Percentiles rank a stretch among this genome's conserved stretches.
These are phyloP conservation scores for Rhopilema esculentum DNA, from an alignment of 30 jellyfish, hydroid and myxozoan genomes.

Conservation along the genomic window DNA sequence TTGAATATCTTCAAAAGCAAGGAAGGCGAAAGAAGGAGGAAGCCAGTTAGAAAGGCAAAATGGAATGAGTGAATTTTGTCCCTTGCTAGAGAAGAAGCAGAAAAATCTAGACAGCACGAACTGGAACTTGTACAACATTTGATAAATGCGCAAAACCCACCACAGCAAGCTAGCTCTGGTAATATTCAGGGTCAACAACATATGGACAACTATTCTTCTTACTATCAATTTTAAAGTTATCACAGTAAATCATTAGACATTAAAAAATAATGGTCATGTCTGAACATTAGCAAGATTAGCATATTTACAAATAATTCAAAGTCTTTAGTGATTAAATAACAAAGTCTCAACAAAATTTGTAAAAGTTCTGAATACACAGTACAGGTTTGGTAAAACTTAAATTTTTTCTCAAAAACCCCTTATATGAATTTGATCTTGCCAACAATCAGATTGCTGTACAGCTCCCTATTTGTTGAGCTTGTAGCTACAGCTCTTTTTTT, in stretches of 20 bases:
- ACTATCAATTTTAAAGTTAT: conserved; percentile 11
- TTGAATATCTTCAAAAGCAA: neutral
- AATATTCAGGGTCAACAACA: conserved; percentile 23
- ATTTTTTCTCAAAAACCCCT: neutral
- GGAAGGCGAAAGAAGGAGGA: neutral
- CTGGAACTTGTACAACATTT: conserved; percentile 18
- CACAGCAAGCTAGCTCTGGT: conserved; percentile 2
- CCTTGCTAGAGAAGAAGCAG: conserved; percentile 26
- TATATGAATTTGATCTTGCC: neutral
- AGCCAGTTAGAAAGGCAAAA: conserved; percentile 23
- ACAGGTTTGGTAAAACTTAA: neutral
- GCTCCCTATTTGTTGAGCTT: too few species aligned
- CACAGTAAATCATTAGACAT: too few species aligned
- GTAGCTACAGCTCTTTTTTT: too few species aligned
- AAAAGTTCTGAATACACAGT: neutral
- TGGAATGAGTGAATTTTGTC: conserved; percentile 19
- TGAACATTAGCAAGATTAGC: too few species aligned
- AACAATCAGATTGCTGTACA: too few species aligned
- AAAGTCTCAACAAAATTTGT: too few species aligned
- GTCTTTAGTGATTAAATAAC: too few species aligned
- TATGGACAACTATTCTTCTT: conserved; percentile 22
- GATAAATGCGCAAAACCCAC: conserved; percentile 4
- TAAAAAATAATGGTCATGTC: too few species aligned
- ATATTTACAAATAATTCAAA: too few species aligned
- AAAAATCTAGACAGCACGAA: conserved; percentile 24